phyloP scores from a whole-genome alignment of 1,140 invertebrate genomes.

The Heliconius melpomene region DNA sequence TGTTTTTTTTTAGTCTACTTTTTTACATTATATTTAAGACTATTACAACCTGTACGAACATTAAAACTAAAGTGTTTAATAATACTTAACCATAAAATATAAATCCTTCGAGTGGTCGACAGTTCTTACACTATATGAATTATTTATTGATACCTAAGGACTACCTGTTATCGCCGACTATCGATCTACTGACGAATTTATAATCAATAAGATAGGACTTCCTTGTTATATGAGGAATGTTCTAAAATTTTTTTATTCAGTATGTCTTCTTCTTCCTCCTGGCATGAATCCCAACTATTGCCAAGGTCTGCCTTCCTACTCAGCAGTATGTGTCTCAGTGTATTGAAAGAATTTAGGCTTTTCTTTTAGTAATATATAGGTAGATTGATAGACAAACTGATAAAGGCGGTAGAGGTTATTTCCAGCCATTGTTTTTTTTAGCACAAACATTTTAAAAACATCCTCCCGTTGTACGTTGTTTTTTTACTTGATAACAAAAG shows the following conservation, averaged over 20 bases:
- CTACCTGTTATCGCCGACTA: conserved; percentile 2
- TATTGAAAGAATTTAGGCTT: background rate
- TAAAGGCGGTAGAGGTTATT: no score
- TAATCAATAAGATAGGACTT: background rate
- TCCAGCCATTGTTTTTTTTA: no score
- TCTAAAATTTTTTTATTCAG: no score
- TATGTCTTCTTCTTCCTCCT: no score
- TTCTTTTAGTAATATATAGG: no score
- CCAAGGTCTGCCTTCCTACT: no score
- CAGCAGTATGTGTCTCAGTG: background rate
- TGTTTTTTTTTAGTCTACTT: background rate
- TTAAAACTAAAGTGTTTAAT: background rate
- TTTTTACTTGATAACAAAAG: no score
- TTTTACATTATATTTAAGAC: background rate
- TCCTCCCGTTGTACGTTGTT: no score
- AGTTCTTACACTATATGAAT: background rate
- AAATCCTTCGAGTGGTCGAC: background rate
- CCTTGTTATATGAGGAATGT: background rate
- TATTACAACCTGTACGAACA: background rate
- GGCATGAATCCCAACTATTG: no score
- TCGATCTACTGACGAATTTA: background rate
- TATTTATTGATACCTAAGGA: background rate
- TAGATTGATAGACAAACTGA: no score
- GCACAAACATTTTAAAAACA: no score
- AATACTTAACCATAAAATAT: background rate